phyloP scores from a whole-genome alignment of 2,888 invertebrate genomes.

The Graphium colonna region DNA sequence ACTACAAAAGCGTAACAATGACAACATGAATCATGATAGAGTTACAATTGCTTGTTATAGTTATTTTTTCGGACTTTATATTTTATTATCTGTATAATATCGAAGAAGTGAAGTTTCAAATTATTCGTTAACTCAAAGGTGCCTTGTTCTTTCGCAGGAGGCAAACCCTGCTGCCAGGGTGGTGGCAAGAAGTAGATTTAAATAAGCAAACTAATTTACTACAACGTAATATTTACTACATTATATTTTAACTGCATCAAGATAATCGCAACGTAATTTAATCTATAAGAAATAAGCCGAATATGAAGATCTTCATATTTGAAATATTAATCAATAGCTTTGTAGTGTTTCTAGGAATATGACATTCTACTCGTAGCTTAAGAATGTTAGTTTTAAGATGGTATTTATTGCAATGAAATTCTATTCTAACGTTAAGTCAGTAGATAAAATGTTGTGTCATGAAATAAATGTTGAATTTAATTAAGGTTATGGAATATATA shows the following conservation, averaged over 20 bases:
- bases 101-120: no score
- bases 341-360: not conserved
- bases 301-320: conserved; percentile 21
- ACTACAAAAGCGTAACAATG: no score
- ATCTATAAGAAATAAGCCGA: not conserved
- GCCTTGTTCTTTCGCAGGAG: conserved; percentile 48
- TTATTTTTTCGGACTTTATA: no score
- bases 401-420: conserved; percentile 34
- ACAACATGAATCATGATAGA: no score
- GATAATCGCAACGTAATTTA: not conserved
- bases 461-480: conserved; percentile 41
- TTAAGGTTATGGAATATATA: conserved; percentile 22
- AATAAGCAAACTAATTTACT: not conserved
- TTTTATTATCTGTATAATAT: no score
- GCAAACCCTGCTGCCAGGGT: conserved; percentile 67
- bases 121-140: no score
- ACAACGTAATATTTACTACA: not conserved
- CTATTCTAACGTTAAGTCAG: conserved; percentile 33
- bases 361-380: conserved; percentile 5
- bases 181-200: conserved; percentile 47
- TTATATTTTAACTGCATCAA: not conserved
- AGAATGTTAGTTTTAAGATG: conserved; percentile 23
- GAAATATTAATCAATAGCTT: not conserved
- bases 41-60: no score
- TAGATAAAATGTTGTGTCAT: conserved; percentile 37